Base-by-base conservation (phyloP, 1,140 invertebrate species). In the Epicauta chinensis region DNA sequence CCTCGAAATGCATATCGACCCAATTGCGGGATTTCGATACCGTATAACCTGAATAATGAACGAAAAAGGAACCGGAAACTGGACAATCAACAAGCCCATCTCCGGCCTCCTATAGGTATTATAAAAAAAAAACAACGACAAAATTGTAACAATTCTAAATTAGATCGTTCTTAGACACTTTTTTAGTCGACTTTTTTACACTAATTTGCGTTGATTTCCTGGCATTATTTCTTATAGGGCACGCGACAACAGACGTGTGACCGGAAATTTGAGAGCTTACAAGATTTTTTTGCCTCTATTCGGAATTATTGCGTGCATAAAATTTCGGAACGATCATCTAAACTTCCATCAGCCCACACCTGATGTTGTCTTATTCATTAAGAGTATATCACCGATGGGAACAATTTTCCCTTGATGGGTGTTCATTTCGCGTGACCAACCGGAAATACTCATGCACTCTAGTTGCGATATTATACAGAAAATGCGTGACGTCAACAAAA, bases 361-460 rank as follows among this genome's bases (percentile, higher is more conserved):
- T 56, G 55, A 56, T 56, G 43, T n/a, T 56, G 43, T 58, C 55
- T 58, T 58, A 58, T 53, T 58, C 46, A 58, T 58, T 58, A 58
- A 53, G 55, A 58, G 55, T 53, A 53, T 58, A 58, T 58, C 55
- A 58, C 46, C 55, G 46, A 46, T 58, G 55, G 55, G 55, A 58
- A 58, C 46, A 48, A 44, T 56, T n/a, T n/a, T 53, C 44, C 46
- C 31, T 50, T 50, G 37, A 50, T 58, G 51, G 52, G 48, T 55
- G 53, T 39, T 56, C 53, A 55, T 41, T 29, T 59, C 53, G 57
- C 57, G 51, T 59, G 57, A 59, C 57, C 34, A 41, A 48, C 53
- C 41, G 57, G 57, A 59, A 59, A 56, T 59, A 46, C 53, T 55
- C 43, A 45, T 49, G 47, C 57, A 23, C 23, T 23, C 23, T 23